A percentile compares a stretch with the other conserved stretches of the same genome.
These are phyloP conservation scores for Chymomyza costata DNA, from an alignment of 1,140 invertebrate genomes.

Conservation along the genomic window DNA sequence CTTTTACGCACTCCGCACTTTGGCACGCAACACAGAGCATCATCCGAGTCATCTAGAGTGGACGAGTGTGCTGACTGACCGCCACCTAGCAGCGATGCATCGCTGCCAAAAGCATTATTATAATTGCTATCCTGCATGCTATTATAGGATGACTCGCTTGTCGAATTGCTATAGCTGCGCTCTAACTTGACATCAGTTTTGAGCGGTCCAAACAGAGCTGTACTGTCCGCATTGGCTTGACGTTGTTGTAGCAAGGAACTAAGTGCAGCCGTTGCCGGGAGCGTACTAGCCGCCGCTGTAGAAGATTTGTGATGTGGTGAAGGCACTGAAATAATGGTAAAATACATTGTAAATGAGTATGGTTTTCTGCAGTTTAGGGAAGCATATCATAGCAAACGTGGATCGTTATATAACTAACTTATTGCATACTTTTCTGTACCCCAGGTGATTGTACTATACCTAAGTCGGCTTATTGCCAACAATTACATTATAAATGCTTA, in stretches of 20 bases:
- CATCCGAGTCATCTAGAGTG: constrained; percentile 60
- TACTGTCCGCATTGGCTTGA: constrained; percentile 52
- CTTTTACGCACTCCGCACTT: constrained; percentile 64
- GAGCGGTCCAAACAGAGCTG: constrained; percentile 33
- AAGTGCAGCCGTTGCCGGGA: constrained; percentile 51
- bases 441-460: too few relatives aligned
- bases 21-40: constrained; percentile 65
- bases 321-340: constrained; percentile 40
- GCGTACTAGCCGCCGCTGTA: constrained; percentile 2
- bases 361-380: too few relatives aligned
- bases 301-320: constrained; percentile 27
- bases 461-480: too few relatives aligned
- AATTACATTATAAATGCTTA: too few relatives aligned
- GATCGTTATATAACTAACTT: too few relatives aligned
- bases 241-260: constrained; percentile 58
- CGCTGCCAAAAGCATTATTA: constrained; percentile 48
- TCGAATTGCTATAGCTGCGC: constrained; percentile 58
- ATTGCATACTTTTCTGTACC: too few relatives aligned
- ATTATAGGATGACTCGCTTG: constrained; percentile 52
- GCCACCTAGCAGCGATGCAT: constrained; percentile 35
- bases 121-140: constrained; percentile 50
- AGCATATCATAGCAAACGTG: too few relatives aligned
- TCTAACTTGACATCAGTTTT: constrained; percentile 60
- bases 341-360: too few relatives aligned
- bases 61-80: constrained; percentile 49